A percentile compares a stretch with the other conserved stretches of the same genome.
Conservation (phyloP, 2,113 vertebrate species). For the Coryphaenoides rupestris region DNA sequence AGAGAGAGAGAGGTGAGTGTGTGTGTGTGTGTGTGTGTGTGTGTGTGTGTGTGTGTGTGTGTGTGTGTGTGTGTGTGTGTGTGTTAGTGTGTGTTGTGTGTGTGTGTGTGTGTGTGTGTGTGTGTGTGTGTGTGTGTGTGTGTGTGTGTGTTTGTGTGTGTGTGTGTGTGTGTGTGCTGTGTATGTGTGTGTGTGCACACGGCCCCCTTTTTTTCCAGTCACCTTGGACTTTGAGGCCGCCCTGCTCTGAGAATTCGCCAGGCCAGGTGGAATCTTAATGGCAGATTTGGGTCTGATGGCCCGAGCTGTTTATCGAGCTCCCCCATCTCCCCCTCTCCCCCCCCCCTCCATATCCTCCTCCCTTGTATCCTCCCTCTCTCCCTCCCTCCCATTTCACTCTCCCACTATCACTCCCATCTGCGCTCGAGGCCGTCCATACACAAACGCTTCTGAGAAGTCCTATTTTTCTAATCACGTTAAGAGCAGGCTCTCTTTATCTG, state of each 20-base stretch:
- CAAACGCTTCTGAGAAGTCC: slow-evolving; percentile 22
- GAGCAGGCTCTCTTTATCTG: slow-evolving; percentile 24
- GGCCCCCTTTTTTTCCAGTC: slow-evolving; percentile 12
- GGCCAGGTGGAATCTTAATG: slow-evolving; percentile 44
- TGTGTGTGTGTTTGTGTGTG: slow-evolving; percentile 1
- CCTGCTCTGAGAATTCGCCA: slow-evolving; percentile 13
- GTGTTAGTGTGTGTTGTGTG: neutral
- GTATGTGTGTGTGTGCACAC: neutral
- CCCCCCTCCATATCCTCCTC: slow-evolving; percentile 43
- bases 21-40: slow-evolving; percentile 11
- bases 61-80: slow-evolving; percentile 5
- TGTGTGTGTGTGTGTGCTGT: slow-evolving; percentile 6
- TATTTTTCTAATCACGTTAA: too few species aligned
- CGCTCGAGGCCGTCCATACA: slow-evolving; percentile 41
- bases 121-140: too few species aligned
- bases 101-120: too few species aligned
- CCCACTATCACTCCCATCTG: slow-evolving; percentile 54
- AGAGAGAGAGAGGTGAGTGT: too few species aligned
- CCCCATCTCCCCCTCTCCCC: neutral
- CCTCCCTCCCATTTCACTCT: slow-evolving; percentile 42
- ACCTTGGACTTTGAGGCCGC: slow-evolving; percentile 30
- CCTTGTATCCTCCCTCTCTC: neutral
- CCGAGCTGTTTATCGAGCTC: neutral
- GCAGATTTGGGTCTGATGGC: slow-evolving; percentile 47
- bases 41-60: slow-evolving; percentile 1